Evolutionary conservation across 2,113 vertebrate genomes (phyloP).

Genomic region (Lathamus discolor): DNA sequence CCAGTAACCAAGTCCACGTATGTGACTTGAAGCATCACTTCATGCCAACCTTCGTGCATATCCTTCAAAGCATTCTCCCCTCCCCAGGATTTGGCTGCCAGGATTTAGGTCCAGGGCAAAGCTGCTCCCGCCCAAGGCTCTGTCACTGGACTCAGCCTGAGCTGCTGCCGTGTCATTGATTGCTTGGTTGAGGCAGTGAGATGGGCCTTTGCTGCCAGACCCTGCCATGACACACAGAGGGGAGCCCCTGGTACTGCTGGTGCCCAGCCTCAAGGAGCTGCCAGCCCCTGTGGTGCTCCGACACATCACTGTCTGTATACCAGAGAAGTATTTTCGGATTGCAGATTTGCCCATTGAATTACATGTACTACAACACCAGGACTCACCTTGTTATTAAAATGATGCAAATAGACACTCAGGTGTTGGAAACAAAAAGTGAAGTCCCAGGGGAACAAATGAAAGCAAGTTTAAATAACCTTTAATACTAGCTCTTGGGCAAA

Average conservation of each 20-base stretch:
- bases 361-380: neutral
- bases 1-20: rapidly evolving
- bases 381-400: neutral
- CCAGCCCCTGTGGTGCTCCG: rapidly evolving
- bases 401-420: neutral
- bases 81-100: rapidly evolving
- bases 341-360: neutral
- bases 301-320: neutral
- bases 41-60: neutral
- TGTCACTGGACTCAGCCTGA: neutral
- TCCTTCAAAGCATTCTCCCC: rapidly evolving
- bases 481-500: neutral
- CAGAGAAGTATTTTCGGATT: neutral
- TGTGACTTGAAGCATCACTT: neutral
- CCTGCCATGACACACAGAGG: rapidly evolving
- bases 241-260: rapidly evolving
- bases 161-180: rapidly evolving
- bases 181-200: neutral
- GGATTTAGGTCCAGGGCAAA: neutral
- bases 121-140: rapidly evolving
- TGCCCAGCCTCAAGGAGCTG: neutral
- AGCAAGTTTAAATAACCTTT: neutral
- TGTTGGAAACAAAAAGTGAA: neutral
- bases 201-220: rapidly evolving
- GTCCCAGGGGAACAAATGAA: neutral